Base-by-base conservation (phyloP, 2,113 vertebrate species). In the Piprites chloris region DNA sequence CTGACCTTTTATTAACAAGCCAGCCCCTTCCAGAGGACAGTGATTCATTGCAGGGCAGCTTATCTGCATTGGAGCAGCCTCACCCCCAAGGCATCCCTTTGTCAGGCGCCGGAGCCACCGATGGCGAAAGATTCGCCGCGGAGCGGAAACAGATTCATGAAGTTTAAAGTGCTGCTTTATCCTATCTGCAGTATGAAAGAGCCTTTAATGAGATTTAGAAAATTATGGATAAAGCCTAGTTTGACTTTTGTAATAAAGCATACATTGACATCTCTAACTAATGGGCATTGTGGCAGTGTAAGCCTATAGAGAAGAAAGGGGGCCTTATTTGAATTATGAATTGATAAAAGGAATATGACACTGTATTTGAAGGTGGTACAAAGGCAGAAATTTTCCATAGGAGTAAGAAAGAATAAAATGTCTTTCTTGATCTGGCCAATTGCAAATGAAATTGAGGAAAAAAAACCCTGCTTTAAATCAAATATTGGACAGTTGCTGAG, bases 161-260 rank as follows among this genome's bases (percentile, higher is more conserved):
- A 95, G 83, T 89, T 97, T 93, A 82, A 97, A 98, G 71, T 69
- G 87, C 78, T 90, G 47, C 95, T 97, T 97, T 95, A 94, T 95
- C 67, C 80, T 90, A 78, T 87, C 79, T 97, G 72, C 84, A 96
- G 66, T 95, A 97, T 92, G 84, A 96, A 96, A 95, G 79, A 80
- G 80, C 91, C 81, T 91, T 95, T 97, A 98, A 98, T 98, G 96
- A 98, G 96, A 97, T 96, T 96, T 97, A 95, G 83, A 82, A 95
- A 97, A 97, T 96, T 96, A 95, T 72, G 87, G 90, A 61, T 92
- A 94, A 94, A 94, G 91, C 62, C 41, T 82, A 37, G 55, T 94
- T 95, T 94, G 87, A 90, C 93, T 95, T 97, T 91, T 73, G 37
- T 96, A 95, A 95, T 96, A 95, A 96, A 97, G 93, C 78, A 52